phyloP scores from a whole-genome alignment of 2,888 invertebrate genomes.

The Agrypnus murinus region DNA sequence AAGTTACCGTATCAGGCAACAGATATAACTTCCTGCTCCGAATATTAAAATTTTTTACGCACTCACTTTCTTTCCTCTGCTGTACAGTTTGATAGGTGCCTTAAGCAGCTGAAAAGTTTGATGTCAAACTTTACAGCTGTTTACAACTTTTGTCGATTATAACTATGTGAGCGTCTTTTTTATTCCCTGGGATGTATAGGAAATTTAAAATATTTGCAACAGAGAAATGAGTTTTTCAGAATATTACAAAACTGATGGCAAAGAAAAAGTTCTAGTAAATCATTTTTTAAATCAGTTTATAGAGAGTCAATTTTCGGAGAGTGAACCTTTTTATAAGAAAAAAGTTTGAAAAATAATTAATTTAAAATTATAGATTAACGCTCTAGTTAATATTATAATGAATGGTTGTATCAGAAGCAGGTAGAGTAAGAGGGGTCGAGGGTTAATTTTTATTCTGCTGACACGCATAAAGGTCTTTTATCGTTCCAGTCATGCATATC shows the following conservation, averaged over 20 bases:
- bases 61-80: slow-evolving; percentile 5
- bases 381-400: slow-evolving; percentile 10
- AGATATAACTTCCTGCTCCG: slow-evolving; percentile 29
- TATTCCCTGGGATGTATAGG: not conserved
- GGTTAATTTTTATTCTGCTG: slow-evolving; percentile 42
- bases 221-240: not conserved
- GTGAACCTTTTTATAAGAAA: not conserved
- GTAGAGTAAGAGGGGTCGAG: slow-evolving; percentile 2
- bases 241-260: no score
- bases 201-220: slow-evolving; percentile 6
- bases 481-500: slow-evolving; percentile 34
- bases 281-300: no score
- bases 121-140: slow-evolving; percentile 39
- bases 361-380: slow-evolving; percentile 31
- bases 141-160: slow-evolving; percentile 35
- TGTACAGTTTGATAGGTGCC: slow-evolving; percentile 34
- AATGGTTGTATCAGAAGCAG: not conserved
- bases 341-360: slow-evolving; percentile 34
- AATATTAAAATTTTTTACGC: slow-evolving; percentile 35
- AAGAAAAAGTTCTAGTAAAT: no score
- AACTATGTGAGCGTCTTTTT: slow-evolving; percentile 1
- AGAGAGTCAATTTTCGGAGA: no score
- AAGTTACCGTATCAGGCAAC: not conserved
- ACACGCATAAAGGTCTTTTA: slow-evolving; percentile 35
- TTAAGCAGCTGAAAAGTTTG: slow-evolving; percentile 34